Conservation (phyloP, 2,888 invertebrate genomes). For the Pachymerium ferrugineum region DNA sequence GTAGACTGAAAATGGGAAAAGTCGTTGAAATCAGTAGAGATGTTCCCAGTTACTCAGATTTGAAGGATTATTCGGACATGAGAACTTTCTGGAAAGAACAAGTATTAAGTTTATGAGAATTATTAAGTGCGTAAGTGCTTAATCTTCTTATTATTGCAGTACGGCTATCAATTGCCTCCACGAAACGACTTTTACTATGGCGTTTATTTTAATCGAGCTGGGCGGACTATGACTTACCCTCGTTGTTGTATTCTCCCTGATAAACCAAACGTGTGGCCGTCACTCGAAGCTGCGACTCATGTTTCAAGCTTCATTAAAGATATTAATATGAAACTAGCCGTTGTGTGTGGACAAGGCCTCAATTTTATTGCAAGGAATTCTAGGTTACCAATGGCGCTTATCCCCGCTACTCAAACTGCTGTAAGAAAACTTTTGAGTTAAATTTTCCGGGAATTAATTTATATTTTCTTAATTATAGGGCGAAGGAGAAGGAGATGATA, state of each 20-base stretch:
- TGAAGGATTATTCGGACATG: constrained; percentile 27
- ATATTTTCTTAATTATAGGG: not conserved
- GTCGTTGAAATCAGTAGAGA: constrained; percentile 20
- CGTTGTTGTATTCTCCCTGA: not conserved
- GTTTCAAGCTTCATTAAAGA: not conserved
- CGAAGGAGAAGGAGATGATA: not conserved
- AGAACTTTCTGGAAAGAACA: constrained; percentile 32
- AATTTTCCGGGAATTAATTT: not conserved
- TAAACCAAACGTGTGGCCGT: not conserved
- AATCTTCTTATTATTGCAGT: not conserved
- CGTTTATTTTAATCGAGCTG: not conserved
- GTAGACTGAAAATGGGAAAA: constrained; percentile 31
- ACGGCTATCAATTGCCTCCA: not conserved
- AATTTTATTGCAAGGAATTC: not conserved
- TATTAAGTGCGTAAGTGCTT: not conserved
- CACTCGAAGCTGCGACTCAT: not conserved
- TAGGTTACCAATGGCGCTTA: not conserved
- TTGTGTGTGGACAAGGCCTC: not conserved
- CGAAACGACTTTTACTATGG: not conserved
- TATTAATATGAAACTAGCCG: not conserved
- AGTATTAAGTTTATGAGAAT: no score
- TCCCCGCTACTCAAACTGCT: not conserved
- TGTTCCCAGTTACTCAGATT: not conserved
- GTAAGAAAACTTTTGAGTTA: not conserved
- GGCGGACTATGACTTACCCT: not conserved